Evolutionary conservation across 2,888 invertebrate species (phyloP), one percentile per base, ranked within the genome.

Genomic region (Trissonchulus latispiculum): DNA sequence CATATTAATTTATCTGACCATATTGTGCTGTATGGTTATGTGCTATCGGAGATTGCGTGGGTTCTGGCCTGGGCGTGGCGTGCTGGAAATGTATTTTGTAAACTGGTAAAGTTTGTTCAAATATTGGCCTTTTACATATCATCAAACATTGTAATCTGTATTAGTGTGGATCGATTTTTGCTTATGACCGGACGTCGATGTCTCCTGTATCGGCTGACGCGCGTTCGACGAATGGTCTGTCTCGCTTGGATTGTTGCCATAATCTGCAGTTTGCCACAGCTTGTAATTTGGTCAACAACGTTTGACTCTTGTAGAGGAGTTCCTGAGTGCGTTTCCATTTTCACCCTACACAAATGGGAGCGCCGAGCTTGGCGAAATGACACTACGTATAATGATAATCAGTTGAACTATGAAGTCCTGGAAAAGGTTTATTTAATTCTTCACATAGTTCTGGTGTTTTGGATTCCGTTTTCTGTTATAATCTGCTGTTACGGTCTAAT

Each of bases 101-200:
- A 33, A 32, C 35, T 33, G 66, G 66, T 64, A n/a, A 29, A 64
- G 35, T 64, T 64, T 64, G 8, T 64, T 15, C 66, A 33, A 29
- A 8, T 29, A 15, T 64, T 64, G 35, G 66, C 66, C 8, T 64
- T 64, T 64, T 28, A 64, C 8, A 64, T 64, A 15, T 64, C 66
- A 64, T 64, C 66, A 8, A 64, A 64, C 28, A 28, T 64, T 8
- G 35, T 64, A 8, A 33, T 64, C 8, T 64, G 66, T n/a, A 64
- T 64, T 15, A 64, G 66, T n/a, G 28, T 64, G 18, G 66, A 64
- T 64, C 66, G 66, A 48, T 23, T 48, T 48, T 48, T 48, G 8
- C 8, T 23, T 23, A 23, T 48, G 8, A 48, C 23, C 8, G 48
- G 48, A 15, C 8, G 8, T 8, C 48, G 23, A 48, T 8, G 8